These are phyloP conservation scores for Branchellion lobata DNA, from an alignment of 2,888 invertebrate species.

Conservation along the genomic window DNA sequence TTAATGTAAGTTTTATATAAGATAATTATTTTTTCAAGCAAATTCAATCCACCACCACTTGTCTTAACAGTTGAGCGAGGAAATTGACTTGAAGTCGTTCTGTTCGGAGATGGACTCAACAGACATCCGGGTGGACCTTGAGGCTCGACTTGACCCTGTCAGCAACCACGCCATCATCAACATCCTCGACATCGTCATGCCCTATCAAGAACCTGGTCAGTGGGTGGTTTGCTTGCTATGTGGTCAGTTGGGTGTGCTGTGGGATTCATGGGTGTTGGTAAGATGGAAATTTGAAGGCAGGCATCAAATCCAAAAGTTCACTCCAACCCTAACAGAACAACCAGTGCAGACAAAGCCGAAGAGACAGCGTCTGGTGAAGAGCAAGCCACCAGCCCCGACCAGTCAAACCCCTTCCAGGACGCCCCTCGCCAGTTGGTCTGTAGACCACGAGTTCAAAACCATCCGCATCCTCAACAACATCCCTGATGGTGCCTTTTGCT, in stretches of 20 bases:
- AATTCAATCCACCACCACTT: too few species aligned
- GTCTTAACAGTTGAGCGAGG: not conserved
- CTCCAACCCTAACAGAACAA: not conserved
- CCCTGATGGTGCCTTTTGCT: not conserved
- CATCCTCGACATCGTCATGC: conserved; percentile 14
- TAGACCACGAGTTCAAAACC: conserved; percentile 11
- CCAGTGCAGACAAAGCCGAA: not conserved
- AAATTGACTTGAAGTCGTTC: conserved; percentile 2
- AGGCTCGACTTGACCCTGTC: not conserved
- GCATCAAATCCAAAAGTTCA: too few species aligned
- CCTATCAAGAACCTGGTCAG: conserved; percentile 2
- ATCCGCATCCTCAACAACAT: not conserved
- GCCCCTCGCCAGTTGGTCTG: conserved; percentile 13
- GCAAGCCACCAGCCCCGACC: not conserved
- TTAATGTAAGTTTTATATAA: too few species aligned
- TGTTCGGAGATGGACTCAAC: conserved; percentile 16
- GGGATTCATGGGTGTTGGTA: too few species aligned
- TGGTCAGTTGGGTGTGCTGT: too few species aligned
- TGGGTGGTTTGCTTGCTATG: too few species aligned
- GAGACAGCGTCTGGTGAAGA: not conserved
- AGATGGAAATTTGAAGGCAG: too few species aligned
- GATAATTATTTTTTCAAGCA: too few species aligned
- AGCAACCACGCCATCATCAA: conserved; percentile 15
- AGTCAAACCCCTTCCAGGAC: not conserved
- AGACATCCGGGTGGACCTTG: conserved; percentile 6